Percentiles rank a stretch among this genome's conserved stretches.
These are phyloP conservation scores for Caenorhabditis sp. DNA, from an alignment of 2,888 invertebrate species.

Conservation along the genomic window DNA sequence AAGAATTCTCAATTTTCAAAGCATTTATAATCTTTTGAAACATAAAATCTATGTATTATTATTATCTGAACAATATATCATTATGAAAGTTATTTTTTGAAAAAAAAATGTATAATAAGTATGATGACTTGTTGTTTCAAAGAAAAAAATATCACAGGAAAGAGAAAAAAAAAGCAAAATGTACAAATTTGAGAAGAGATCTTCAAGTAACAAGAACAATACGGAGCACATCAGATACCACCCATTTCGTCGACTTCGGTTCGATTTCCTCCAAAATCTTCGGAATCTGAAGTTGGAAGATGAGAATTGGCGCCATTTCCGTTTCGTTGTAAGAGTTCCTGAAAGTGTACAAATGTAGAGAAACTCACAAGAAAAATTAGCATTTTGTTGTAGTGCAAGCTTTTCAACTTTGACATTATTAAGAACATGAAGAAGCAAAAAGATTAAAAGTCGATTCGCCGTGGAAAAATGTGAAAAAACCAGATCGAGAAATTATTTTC, in stretches of 20 bases:
- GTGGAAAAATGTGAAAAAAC: too few relatives aligned
- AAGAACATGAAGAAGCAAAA: not conserved
- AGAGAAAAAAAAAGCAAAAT: not conserved
- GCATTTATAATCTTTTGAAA: too few relatives aligned
- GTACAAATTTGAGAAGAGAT: constrained; percentile 3
- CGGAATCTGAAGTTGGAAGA: constrained; percentile 19
- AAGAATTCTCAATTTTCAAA: not conserved
- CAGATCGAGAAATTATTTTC: too few relatives aligned
- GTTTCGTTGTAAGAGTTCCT: constrained; percentile 37
- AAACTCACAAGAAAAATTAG: not conserved
- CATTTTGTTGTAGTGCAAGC: too few relatives aligned
- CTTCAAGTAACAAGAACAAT: not conserved
- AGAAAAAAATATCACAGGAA: not conserved
- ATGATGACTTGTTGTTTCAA: too few relatives aligned
- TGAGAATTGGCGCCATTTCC: constrained; percentile 14
- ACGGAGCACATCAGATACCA: constrained; percentile 17
- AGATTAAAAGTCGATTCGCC: too few relatives aligned
- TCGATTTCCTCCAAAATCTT: constrained; percentile 23
- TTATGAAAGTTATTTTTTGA: too few relatives aligned
- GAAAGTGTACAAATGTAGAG: not conserved
- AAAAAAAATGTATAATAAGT: too few relatives aligned
- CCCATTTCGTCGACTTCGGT: constrained; percentile 31
- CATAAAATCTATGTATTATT: too few relatives aligned
- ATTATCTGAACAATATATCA: too few relatives aligned
- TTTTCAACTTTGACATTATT: too few relatives aligned